Evolutionary conservation across 1,140 invertebrate species (phyloP).

Genomic region (Hirudo medicinalis): DNA sequence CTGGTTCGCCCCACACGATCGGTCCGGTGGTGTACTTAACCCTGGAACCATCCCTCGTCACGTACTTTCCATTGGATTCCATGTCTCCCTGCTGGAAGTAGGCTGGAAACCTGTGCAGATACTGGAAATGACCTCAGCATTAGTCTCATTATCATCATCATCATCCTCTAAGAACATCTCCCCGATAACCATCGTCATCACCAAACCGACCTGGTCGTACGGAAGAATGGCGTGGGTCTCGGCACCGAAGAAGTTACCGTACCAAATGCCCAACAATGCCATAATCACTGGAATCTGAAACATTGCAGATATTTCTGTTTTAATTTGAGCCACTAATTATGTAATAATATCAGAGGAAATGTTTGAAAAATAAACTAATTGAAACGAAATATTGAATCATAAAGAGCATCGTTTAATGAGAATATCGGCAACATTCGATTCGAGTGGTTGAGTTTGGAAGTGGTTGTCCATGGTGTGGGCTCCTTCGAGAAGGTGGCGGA

Average conservation of each 20-base stretch:
- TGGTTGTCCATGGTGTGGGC: conserved; percentile 89
- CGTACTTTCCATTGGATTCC: conserved; percentile 97
- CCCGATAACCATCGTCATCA: background rate
- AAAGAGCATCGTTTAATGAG: background rate
- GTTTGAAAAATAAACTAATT: background rate
- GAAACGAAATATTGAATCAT: background rate
- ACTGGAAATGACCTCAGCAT: conserved; percentile 48
- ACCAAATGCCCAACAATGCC: conserved; percentile 89
- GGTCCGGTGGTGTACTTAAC: conserved; percentile 77
- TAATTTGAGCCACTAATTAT: conserved; percentile 5
- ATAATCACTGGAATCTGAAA: conserved; percentile 79
- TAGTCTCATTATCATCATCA: no score
- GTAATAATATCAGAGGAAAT: background rate
- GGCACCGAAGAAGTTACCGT: conserved; percentile 81
- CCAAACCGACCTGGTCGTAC: conserved; percentile 59
- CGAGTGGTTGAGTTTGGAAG: conserved; percentile 71
- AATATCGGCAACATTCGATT: conserved; percentile 67
- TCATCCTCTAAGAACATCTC: no score
- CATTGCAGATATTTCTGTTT: conserved; percentile 20
- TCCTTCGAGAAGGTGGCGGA: conserved; percentile 75
- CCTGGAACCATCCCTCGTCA: conserved; percentile 57
- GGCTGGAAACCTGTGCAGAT: conserved; percentile 92
- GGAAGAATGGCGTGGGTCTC: conserved; percentile 91
- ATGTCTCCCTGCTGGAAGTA: conserved; percentile 99
- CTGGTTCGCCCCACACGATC: conserved; percentile 90